phyloP scores from a whole-genome alignment of 2,113 vertebrate genomes.

The Semicossyphus pulcher region DNA sequence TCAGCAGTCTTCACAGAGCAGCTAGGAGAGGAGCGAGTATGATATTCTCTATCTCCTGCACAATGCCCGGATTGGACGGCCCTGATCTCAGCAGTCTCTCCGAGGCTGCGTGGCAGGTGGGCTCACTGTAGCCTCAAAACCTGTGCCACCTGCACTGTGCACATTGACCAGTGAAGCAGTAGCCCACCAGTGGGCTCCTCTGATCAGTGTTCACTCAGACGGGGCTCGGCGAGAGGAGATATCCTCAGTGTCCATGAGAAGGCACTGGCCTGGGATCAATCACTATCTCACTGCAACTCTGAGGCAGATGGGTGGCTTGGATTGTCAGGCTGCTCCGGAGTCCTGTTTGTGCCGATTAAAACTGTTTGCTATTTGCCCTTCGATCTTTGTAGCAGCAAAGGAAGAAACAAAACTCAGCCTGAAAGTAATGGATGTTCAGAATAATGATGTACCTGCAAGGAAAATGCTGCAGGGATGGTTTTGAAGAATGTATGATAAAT shows the following conservation, averaged over 20 bases:
- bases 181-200: constrained; percentile 22
- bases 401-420: constrained; percentile 3
- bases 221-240: constrained; percentile 21
- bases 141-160: constrained; percentile 41
- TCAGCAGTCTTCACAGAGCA: constrained; percentile 66
- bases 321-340: constrained; percentile 32
- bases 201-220: constrained; percentile 46
- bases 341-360: constrained; percentile 33
- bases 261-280: constrained; percentile 52
- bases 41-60: constrained; percentile 36
- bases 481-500: background rate
- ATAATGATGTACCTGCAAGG: background rate
- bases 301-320: constrained; percentile 46
- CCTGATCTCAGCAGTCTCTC: constrained; percentile 43
- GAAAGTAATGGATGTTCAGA: constrained; percentile 4
- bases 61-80: constrained; percentile 23
- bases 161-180: constrained; percentile 35
- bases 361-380: background rate
- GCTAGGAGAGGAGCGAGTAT: constrained; percentile 29
- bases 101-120: constrained; percentile 41
- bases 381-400: background rate
- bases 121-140: constrained; percentile 23
- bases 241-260: background rate
- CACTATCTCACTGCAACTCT: background rate
- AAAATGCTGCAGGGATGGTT: background rate